Evolutionary conservation across 2,888 invertebrate genomes (phyloP), one percentile per base, ranked within the genome.

Genomic region (Fragum sueziense): DNA sequence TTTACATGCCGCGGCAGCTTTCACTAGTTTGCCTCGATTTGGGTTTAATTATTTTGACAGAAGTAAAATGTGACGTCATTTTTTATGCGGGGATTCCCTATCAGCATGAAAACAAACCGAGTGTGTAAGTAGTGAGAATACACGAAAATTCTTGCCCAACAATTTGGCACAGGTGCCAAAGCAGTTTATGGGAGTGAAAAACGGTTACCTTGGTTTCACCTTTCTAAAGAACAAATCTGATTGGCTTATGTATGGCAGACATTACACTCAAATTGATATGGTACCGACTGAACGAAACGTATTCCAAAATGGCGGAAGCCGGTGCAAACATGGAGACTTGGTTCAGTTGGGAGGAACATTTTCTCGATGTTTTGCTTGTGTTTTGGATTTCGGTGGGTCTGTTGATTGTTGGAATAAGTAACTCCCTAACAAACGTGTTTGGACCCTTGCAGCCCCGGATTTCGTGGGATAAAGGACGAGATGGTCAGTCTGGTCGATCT

Each of bases 191-290:
- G 89, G 86, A 87, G 87, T 85, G 83, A 84, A 86, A 83, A 85
- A 81, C 87, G 83, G 85, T 82, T 84, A 77, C 85, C 80, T 81
- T 80, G 82, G 80, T 84, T 88, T 89, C 88, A 78, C 78, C 79
- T 89, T 88, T 86, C 88, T 76, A 84, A 85, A 74, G 85, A 81
- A 82, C 76, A 83, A 76, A 67, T 86, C 80, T 81, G 86, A 90
- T 90, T 90, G 91, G 91, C 82, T 87, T 75, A 82, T 73, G 59
- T 77, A 92, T 93, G 92, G 92, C 91, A 82, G 92, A 93, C 90
- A 90, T 93, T 86, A 92, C 92, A 74, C 83, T 88, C 72, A 86
- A 86, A 85, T 89, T 93, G 87, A 88, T 92, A 86, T 92, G 92
- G 91, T 92, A 92, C 87, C 86, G 88, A 84, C 88, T 93, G 34